phyloP scores from a whole-genome alignment of 2,113 vertebrate genomes.

The Saiga tatarica region DNA sequence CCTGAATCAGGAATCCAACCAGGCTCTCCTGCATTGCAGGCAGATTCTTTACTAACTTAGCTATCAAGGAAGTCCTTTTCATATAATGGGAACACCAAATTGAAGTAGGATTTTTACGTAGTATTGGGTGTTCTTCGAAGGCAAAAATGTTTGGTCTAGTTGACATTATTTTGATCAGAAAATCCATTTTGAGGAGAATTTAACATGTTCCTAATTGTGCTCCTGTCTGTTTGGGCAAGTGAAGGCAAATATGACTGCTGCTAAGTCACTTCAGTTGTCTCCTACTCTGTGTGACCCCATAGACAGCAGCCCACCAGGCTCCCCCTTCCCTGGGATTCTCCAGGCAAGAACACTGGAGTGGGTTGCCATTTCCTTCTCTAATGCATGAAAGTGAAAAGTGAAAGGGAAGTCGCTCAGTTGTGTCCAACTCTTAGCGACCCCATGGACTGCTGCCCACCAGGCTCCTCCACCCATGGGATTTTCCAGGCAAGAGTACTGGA shows the following conservation, averaged over 20 bases:
- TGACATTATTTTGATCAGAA: background rate
- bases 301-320: no score
- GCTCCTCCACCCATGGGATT: no score
- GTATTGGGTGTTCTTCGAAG: background rate
- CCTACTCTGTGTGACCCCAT: no score
- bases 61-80: background rate
- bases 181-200: background rate
- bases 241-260: background rate
- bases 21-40: background rate
- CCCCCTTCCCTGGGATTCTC: no score
- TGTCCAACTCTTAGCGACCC: no score
- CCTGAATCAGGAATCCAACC: rapidly evolving
- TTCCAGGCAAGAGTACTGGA: no score
- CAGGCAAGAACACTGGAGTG: no score
- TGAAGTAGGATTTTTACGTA: background rate
- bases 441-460: no score
- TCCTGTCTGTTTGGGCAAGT: background rate
- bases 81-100: background rate
- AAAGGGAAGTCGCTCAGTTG: no score
- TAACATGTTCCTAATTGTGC: background rate
- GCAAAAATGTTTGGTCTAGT: background rate
- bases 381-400: no score
- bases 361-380: no score
- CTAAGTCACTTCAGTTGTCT: no score
- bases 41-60: background rate